These are phyloP conservation scores for Hippocampus guttulatus DNA, from an alignment of 2,113 vertebrate species.

Conservation along the genomic window DNA sequence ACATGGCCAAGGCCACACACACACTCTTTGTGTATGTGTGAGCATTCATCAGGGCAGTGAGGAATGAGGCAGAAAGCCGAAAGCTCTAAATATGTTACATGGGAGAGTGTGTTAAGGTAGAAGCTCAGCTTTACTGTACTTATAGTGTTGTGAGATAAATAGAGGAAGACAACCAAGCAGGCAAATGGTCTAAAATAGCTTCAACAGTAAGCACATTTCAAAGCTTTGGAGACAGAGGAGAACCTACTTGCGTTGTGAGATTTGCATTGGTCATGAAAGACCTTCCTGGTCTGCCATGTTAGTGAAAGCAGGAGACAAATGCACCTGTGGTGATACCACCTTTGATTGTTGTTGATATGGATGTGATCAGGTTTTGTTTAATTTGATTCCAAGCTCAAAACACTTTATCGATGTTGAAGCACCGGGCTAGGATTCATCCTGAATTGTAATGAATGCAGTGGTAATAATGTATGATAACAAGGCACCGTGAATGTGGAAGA, in stretches of 20 bases:
- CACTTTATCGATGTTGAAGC: conserved; percentile 12
- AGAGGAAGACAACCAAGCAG: conserved; percentile 35
- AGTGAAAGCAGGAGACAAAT: conserved; percentile 37
- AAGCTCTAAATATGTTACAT: conserved; percentile 5
- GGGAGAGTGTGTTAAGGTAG: conserved; percentile 9
- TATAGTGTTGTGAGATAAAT: conserved; percentile 28
- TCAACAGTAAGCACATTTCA: conserved; percentile 34
- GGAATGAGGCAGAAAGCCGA: conserved; percentile 18
- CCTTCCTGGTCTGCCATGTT: conserved; percentile 17
- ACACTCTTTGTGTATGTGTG: neutral
- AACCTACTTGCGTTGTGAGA: conserved; percentile 26
- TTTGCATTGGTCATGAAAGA: conserved; percentile 30
- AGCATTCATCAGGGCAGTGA: conserved; percentile 10
- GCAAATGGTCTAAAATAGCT: conserved; percentile 41
- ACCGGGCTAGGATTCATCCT: conserved; percentile 44
- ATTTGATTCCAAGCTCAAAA: conserved; percentile 32
- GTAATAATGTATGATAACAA: conserved; percentile 42
- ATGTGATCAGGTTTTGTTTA: conserved; percentile 32
- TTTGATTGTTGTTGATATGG: conserved; percentile 32
- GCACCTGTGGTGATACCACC: conserved; percentile 12
- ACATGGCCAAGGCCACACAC: neutral
- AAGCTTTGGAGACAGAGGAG: conserved; percentile 21
- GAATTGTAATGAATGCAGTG: conserved; percentile 33
- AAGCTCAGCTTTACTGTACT: conserved; percentile 24
- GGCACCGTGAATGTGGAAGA: conserved; percentile 23